Percentiles rank a stretch among this genome's conserved stretches.
These are phyloP conservation scores for Triplophysa siluroides DNA, from an alignment of 2,113 vertebrate species.

Conservation along the genomic window DNA sequence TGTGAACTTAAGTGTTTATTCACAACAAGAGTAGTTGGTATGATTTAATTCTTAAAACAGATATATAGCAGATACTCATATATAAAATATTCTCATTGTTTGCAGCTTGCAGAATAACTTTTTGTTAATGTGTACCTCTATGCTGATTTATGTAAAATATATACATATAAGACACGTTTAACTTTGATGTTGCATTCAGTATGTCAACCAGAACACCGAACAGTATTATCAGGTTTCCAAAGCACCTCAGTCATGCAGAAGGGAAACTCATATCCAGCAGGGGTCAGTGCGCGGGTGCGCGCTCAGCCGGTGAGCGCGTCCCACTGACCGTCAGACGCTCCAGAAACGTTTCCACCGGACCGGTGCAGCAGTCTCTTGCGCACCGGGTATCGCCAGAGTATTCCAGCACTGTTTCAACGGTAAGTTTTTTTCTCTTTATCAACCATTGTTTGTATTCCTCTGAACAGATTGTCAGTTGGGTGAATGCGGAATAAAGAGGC, in stretches of 20 bases:
- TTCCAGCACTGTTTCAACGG: slow-evolving; percentile 17
- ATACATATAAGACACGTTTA: neutral
- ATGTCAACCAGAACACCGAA: neutral
- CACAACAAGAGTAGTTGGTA: too few relatives aligned
- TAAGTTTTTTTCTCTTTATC: slow-evolving; percentile 8
- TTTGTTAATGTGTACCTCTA: neutral
- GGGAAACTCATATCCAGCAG: neutral
- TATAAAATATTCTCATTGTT: too few relatives aligned
- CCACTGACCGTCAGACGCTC: slow-evolving; percentile 19
- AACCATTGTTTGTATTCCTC: neutral
- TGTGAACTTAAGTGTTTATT: too few relatives aligned
- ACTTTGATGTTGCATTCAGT: neutral
- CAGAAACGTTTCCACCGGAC: neutral
- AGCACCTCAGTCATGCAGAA: neutral
- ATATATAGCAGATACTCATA: too few relatives aligned
- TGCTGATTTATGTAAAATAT: neutral
- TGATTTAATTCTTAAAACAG: too few relatives aligned
- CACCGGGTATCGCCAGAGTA: slow-evolving; percentile 6
- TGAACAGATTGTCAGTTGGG: neutral
- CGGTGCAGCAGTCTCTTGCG: neutral
- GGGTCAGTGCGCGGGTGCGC: neutral
- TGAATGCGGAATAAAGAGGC: slow-evolving; percentile 66
- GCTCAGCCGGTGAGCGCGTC: slow-evolving; percentile 11
- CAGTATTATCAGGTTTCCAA: neutral
- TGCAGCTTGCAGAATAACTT: too few relatives aligned